Conservation (phyloP, 1,140 invertebrate species). For the Stratiolaelaps scimitus region DNA sequence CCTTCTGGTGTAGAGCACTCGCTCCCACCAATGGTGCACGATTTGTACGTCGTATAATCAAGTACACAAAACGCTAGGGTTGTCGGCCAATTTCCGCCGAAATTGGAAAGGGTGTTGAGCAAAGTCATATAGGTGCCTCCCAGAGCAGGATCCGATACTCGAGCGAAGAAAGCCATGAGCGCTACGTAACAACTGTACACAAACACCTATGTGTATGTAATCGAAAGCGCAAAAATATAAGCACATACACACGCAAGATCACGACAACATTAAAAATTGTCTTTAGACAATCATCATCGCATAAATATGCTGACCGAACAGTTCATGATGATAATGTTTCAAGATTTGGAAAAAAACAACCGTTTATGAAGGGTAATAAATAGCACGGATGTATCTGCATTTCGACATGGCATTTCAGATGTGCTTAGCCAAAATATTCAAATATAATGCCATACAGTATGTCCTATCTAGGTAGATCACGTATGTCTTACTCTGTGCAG, state of each 20-base stretch:
- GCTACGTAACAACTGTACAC: conserved; percentile 66
- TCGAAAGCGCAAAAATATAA: conserved; percentile 32
- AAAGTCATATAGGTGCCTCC: conserved; percentile 99
- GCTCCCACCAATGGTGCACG: conserved; percentile 47
- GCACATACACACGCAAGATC: not conserved
- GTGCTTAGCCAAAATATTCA: too few species aligned
- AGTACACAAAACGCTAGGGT: conserved; percentile 84
- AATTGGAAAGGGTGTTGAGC: conserved; percentile 86
- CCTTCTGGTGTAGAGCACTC: conserved; percentile 34
- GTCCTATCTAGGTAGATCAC: too few species aligned
- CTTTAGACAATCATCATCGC: conserved; percentile 29
- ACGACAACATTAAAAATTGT: not conserved
- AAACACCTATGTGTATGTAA: too few species aligned
- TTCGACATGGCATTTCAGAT: too few species aligned
- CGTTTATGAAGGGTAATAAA: too few species aligned
- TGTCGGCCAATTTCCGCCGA: conserved; percentile 92
- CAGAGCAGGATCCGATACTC: conserved; percentile 75
- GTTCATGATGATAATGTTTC: not conserved
- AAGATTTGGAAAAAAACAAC: conserved; percentile 19
- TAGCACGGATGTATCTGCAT: too few species aligned
- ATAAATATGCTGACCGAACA: conserved; percentile 3
- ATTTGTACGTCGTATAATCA: conserved; percentile 67
- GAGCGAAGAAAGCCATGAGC: conserved; percentile 67
- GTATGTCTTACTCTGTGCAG: too few species aligned
- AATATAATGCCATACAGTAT: too few species aligned